Conservation (phyloP, 2,888 invertebrate species). For the Euzophera pinguis region DNA sequence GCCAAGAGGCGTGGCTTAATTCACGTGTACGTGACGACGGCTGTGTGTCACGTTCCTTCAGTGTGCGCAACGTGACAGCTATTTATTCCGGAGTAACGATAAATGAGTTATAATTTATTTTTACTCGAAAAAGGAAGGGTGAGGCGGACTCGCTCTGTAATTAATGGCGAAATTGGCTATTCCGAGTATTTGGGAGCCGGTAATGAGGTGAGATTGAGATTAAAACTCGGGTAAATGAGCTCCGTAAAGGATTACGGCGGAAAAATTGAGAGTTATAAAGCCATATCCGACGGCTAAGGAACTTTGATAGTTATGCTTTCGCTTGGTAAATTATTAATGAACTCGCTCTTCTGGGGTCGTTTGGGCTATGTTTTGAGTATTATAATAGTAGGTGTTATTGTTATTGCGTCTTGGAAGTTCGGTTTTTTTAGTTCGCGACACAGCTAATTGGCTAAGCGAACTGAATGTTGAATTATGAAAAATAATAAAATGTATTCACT, state of each 20-base stretch:
- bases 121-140: constrained; percentile 75
- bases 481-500: too few relatives aligned
- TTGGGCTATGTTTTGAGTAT: constrained; percentile 5
- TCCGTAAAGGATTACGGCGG: constrained; percentile 63
- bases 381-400: neutral
- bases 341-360: constrained; percentile 18
- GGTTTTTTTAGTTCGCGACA: too few relatives aligned
- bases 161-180: constrained; percentile 78
- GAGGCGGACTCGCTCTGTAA: constrained; percentile 58
- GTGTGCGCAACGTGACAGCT: constrained; percentile 62
- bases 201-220: constrained; percentile 78
- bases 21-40: constrained; percentile 48
- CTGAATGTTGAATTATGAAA: too few relatives aligned
- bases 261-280: constrained; percentile 47
- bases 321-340: constrained; percentile 36
- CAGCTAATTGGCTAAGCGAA: too few relatives aligned
- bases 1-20: constrained; percentile 62
- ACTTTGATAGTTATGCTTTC: constrained; percentile 45
- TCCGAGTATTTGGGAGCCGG: constrained; percentile 73
- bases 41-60: constrained; percentile 36
- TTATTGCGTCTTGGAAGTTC: too few relatives aligned
- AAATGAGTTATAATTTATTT: constrained; percentile 80
- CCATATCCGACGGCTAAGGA: constrained; percentile 35
- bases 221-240: constrained; percentile 74
- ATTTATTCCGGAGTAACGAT: constrained; percentile 66